These are phyloP conservation scores for Saxidomus purpurata DNA, from an alignment of 1,140 invertebrate genomes.

Conservation along the genomic window DNA sequence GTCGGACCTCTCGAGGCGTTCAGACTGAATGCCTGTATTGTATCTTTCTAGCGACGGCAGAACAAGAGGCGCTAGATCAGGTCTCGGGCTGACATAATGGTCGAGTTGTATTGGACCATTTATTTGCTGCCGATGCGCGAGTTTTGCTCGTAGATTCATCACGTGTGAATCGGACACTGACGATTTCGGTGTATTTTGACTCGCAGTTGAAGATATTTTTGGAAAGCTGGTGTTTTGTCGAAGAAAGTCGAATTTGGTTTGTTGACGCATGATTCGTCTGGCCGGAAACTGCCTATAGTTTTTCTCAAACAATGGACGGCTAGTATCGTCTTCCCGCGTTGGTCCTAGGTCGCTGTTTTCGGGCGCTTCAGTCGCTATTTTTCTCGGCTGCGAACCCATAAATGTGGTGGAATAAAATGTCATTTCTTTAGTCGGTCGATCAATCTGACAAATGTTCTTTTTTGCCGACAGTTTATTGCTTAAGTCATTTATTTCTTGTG, in stretches of 20 bases:
- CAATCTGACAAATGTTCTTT: slow-evolving; percentile 33
- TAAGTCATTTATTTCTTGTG: slow-evolving; percentile 73
- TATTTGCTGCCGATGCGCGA: slow-evolving; percentile 30
- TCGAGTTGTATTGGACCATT: slow-evolving; percentile 63
- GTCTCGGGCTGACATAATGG: slow-evolving; percentile 49
- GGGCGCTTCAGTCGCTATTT: background rate
- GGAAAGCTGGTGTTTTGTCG: slow-evolving; percentile 14
- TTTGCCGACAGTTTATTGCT: slow-evolving; percentile 62
- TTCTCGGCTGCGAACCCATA: slow-evolving; percentile 27
- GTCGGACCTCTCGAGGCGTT: slow-evolving; percentile 33
- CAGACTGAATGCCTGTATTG: slow-evolving; percentile 9
- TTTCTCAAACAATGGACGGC: slow-evolving; percentile 59
- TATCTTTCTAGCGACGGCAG: slow-evolving; percentile 35
- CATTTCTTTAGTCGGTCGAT: slow-evolving; percentile 41
- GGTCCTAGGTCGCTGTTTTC: background rate
- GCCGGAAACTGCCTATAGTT: slow-evolving; percentile 72
- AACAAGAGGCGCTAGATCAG: slow-evolving; percentile 52
- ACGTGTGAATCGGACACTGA: slow-evolving; percentile 47
- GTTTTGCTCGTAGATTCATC: slow-evolving; percentile 11
- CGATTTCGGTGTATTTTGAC: background rate
- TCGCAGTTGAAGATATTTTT: background rate
- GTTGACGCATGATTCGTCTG: slow-evolving; percentile 68
- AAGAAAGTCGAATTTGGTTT: slow-evolving; percentile 62
- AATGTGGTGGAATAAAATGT: slow-evolving; percentile 58
- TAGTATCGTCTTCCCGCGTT: background rate